These are phyloP conservation scores for Rutpela maculata DNA, from an alignment of 2,888 invertebrate genomes.

Conservation along the genomic window DNA sequence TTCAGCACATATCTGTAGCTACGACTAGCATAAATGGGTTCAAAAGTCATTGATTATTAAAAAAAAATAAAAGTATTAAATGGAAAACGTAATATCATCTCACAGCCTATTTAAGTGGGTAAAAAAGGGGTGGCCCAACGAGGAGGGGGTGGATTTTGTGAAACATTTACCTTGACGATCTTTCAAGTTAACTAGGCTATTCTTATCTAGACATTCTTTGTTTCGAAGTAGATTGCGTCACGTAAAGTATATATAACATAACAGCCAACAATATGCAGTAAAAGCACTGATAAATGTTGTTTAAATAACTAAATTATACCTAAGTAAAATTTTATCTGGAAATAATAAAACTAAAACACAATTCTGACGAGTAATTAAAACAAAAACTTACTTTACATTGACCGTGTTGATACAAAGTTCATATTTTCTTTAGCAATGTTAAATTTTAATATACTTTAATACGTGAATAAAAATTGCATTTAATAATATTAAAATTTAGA, in stretches of 20 bases:
- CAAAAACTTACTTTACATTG: not conserved
- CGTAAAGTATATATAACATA: not conserved
- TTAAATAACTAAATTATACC: slow-evolving; percentile 5
- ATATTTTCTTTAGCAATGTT: too few species aligned
- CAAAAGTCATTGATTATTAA: too few species aligned
- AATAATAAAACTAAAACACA: not conserved
- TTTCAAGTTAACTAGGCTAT: not conserved
- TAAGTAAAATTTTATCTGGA: slow-evolving; percentile 3
- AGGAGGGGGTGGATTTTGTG: not conserved
- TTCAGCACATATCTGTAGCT: too few species aligned
- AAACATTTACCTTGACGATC: not conserved
- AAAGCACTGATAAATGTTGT: not conserved
- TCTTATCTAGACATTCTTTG: slow-evolving; percentile 2
- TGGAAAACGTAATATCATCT: too few species aligned
- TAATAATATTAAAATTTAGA: too few species aligned
- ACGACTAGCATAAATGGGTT: too few species aligned
- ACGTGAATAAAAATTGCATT: too few species aligned
- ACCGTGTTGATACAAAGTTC: too few species aligned
- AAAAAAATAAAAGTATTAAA: too few species aligned
- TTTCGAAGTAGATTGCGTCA: not conserved
- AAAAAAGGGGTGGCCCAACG: not conserved
- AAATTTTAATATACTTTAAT: too few species aligned
- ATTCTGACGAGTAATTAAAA: not conserved
- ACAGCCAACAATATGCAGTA: slow-evolving; percentile 4
- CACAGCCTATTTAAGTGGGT: too few species aligned